These are phyloP conservation scores for Elegia similella DNA, from an alignment of 2,888 invertebrate genomes.

Conservation along the genomic window DNA sequence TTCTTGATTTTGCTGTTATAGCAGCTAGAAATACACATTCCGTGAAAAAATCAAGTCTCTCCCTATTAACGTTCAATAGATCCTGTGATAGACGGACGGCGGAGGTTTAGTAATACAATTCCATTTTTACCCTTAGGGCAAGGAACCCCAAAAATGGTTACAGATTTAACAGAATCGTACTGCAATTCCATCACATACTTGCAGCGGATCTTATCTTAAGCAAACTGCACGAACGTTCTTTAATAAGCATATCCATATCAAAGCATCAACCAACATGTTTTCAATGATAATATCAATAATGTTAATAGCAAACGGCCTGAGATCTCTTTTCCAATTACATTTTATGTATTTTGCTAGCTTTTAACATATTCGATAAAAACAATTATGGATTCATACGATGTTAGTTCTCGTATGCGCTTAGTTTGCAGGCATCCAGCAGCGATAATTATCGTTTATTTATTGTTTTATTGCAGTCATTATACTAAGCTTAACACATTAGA, in stretches of 20 bases:
- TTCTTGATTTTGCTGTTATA: no score
- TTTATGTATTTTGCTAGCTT: conserved; percentile 13
- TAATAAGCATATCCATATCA: conserved; percentile 12
- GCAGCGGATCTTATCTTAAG: conserved; percentile 16
- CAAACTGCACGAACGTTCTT: conserved; percentile 1
- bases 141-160: neutral
- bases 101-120: no score
- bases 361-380: conserved; percentile 14
- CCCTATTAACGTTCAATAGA: no score
- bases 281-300: conserved; percentile 16
- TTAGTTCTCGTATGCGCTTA: neutral
- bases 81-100: no score
- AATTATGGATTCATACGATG: conserved; percentile 11
- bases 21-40: no score
- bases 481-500: conserved; percentile 7
- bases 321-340: conserved; percentile 16
- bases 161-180: neutral
- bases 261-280: conserved; percentile 12
- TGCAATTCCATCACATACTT: conserved; percentile 9
- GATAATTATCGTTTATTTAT: conserved; percentile 6
- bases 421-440: conserved; percentile 1
- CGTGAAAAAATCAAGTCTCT: no score
- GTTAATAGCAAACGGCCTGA: conserved; percentile 10
- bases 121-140: no score
- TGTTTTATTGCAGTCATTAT: conserved; percentile 9